Base-by-base conservation (phyloP, 1,140 invertebrate species). In the Drosophila ficusphila region DNA sequence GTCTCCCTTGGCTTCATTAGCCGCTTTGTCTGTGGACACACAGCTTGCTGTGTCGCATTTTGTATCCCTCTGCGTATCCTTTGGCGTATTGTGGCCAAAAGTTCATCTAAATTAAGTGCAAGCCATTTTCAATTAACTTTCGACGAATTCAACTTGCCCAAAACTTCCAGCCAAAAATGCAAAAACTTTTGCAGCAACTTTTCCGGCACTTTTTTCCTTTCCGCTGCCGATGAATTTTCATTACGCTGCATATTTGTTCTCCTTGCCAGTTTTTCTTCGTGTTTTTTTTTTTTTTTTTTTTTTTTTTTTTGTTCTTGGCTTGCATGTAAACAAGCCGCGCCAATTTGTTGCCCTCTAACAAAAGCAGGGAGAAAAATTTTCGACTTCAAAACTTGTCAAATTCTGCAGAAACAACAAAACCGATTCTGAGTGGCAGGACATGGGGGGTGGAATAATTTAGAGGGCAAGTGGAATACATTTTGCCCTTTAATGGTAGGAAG, bases 121-220 rank as follows among this genome's bases (percentile, higher is more conserved):
- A 75, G 67, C 74, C 74, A 73, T 62, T 73, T 86, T 86, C 82
- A 86, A 88, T 88, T 78, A 86, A 82, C 69, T 86, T 86, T 79
- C 65, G 67, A 69, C 53, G 52, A 73, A 73, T 46, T 38, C 54
- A 73, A 68, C 61, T 79, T 78, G 34, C 64, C 41, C 27, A 56
- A 69, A 79, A 85, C 68, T 86, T 79, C 53, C 71, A 79, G 79
- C 72, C 69, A 65, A 82, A 82, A 61, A 54, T 82, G 85, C 34
- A 58, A 52, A 57, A 82, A 88, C 31, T 82, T 82, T 82, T 54
- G 51, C 47, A 68, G 48, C 51, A 54, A 78, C 53, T 76, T 76
- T 52, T 38, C 36, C 31, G 25, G 18, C 42, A 42, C 67, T 67
- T 53, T 38, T 61, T 52, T 48, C 65, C 54, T 62, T 72, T 33